Evolutionary conservation across 2,888 invertebrate genomes (phyloP).

Genomic region (Steinernema scapterisci): DNA sequence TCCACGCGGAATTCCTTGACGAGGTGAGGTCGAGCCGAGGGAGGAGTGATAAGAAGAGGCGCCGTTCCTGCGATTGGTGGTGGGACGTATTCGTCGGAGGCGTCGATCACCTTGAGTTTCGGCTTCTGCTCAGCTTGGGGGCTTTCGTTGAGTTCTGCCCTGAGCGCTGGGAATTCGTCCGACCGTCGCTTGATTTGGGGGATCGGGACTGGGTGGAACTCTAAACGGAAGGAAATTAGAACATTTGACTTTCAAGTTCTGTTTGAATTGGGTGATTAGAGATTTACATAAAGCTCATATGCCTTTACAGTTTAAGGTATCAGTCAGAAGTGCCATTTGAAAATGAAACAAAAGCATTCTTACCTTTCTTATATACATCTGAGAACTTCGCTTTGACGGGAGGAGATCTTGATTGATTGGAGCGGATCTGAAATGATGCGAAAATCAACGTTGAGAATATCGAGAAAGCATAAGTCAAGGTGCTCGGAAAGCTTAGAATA

Average conservation of each 20-base stretch:
- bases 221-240: neutral
- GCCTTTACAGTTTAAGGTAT: too few relatives aligned
- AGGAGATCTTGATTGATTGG: neutral
- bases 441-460: too few relatives aligned
- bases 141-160: constrained; percentile 14
- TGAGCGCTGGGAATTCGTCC: constrained; percentile 8
- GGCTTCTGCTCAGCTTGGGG: neutral
- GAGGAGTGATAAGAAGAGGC: neutral
- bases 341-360: too few relatives aligned
- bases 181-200: neutral
- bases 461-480: too few relatives aligned
- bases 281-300: too few relatives aligned
- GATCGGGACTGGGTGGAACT: neutral
- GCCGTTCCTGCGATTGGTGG: neutral
- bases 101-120: neutral
- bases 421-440: constrained; percentile 14
- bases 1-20: constrained; percentile 24
- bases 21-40: neutral
- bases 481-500: too few relatives aligned
- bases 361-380: constrained; percentile 3
- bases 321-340: too few relatives aligned
- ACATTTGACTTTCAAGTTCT: too few relatives aligned
- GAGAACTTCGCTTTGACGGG: constrained; percentile 19
- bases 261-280: too few relatives aligned
- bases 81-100: neutral